Evolutionary conservation across 92 coral and sea anemone species (phyloP), one percentile per base, ranked within the genome.

Genomic region (Scolanthus callimorphus): DNA sequence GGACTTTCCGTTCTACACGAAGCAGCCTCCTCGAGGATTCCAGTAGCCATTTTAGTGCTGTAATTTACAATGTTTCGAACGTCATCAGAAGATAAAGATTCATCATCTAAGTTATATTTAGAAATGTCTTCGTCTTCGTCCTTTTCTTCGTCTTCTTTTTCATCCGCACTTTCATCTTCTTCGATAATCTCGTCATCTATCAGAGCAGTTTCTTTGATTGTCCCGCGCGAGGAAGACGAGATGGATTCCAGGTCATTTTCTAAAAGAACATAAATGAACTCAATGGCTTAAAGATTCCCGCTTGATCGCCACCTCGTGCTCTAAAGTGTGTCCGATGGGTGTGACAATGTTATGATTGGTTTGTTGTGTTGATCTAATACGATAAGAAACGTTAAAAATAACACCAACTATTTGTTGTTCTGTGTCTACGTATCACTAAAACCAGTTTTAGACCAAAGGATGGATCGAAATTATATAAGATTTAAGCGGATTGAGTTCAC

Each of bases 161-260:
- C 77, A n/a, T n/a, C n/a, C n/a, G n/a, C n/a, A n/a, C n/a, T n/a
- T n/a, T n/a, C n/a, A 15, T 73, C 67, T 48, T 60, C 75, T 25
- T 69, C 78, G 19, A 74, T 87, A 43, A 76, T 65, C 50, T 76
- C 78, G 25, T 78, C 90, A 30, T 87, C 90, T 10, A 87, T 69
- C n/a, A 77, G 69, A 1, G 90, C 78, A 0, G 90, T 82, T 61
- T 87, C 90, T 62, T 87, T 82, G 27, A 82, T 57, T n/a, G n/a
- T n/a, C n/a, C n/a, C n/a, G n/a, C 79, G 57, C 59, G 81, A 62
- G 11, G 67, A 55, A n/a, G 76, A 79, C 23, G 68, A 75, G 58
- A 72, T 64, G 20, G 80, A 45, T 51, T 82, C 96, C 25, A 52
- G 60, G 68, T 85, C 94, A 29, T 79, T 86, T 31, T 87, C 96